Conservation (phyloP, 2,888 invertebrate species). For the Cosmorhoe ocellata region DNA sequence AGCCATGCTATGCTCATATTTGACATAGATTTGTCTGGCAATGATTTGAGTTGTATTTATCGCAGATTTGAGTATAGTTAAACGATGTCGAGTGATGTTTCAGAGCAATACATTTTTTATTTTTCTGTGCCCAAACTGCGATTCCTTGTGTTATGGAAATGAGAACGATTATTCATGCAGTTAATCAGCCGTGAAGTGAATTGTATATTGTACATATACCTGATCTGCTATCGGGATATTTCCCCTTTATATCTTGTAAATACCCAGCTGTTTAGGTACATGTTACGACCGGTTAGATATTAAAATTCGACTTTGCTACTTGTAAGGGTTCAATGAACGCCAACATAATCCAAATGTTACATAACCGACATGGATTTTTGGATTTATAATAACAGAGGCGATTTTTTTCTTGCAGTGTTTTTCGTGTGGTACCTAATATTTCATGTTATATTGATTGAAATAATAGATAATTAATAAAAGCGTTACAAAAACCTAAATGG, state of each 20-base stretch:
- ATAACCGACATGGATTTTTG: neutral
- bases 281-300: conserved; percentile 11
- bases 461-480: too few species aligned
- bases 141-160: conserved; percentile 38
- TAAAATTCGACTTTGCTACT: conserved; percentile 12
- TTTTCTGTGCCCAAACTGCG: conserved; percentile 17
- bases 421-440: too few species aligned
- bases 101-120: neutral
- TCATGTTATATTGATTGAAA: too few species aligned
- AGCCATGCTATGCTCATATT: too few species aligned
- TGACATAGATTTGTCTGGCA: too few species aligned
- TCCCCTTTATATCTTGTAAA: conserved; percentile 21
- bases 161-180: conserved; percentile 32
- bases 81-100: conserved; percentile 1
- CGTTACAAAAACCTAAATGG: too few species aligned
- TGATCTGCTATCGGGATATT: conserved; percentile 21
- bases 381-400: too few species aligned
- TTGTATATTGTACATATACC: conserved; percentile 29
- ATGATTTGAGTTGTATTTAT: too few species aligned
- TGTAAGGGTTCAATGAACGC: conserved; percentile 17
- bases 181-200: conserved; percentile 36
- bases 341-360: neutral
- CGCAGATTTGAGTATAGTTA: too few species aligned
- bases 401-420: too few species aligned
- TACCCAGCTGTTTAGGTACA: conserved; percentile 20